phyloP scores from a whole-genome alignment of 2,888 invertebrate genomes.

The Rhagium mordax region DNA sequence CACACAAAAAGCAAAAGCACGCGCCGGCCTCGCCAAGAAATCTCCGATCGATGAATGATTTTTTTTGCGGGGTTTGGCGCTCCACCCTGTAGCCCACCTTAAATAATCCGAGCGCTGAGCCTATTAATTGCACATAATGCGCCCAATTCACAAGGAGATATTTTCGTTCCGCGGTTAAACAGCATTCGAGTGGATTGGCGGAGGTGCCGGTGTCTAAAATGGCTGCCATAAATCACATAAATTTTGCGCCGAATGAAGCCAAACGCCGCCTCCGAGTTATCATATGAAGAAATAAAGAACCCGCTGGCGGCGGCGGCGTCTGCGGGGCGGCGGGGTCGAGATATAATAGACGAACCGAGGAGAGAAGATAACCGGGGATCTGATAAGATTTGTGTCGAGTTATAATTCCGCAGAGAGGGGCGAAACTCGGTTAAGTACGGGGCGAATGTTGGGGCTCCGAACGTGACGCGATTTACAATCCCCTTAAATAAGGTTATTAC shows the following conservation, averaged over 20 bases:
- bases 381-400: constrained; percentile 62
- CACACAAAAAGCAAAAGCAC: too few relatives aligned
- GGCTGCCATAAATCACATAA: constrained; percentile 33
- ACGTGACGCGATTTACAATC: constrained; percentile 64
- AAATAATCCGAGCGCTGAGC: background rate
- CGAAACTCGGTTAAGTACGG: constrained; percentile 56
- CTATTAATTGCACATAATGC: background rate
- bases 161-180: background rate
- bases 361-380: constrained; percentile 59
- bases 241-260: constrained; percentile 27
- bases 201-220: constrained; percentile 24
- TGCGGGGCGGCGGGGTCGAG: constrained; percentile 45
- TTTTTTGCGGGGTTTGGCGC: background rate
- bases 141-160: background rate
- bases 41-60: too few relatives aligned
- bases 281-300: constrained; percentile 52
- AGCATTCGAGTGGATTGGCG: constrained; percentile 2
- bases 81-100: background rate
- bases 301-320: constrained; percentile 21
- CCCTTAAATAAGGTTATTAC: constrained; percentile 65
- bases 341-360: constrained; percentile 53
- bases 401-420: constrained; percentile 59
- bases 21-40: too few relatives aligned
- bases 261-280: constrained; percentile 31
- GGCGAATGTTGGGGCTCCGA: constrained; percentile 50